These are phyloP conservation scores for Ptychobarbus kaznakovi DNA, from an alignment of 2,797 vertebrate genomes.

Conservation along the genomic window DNA sequence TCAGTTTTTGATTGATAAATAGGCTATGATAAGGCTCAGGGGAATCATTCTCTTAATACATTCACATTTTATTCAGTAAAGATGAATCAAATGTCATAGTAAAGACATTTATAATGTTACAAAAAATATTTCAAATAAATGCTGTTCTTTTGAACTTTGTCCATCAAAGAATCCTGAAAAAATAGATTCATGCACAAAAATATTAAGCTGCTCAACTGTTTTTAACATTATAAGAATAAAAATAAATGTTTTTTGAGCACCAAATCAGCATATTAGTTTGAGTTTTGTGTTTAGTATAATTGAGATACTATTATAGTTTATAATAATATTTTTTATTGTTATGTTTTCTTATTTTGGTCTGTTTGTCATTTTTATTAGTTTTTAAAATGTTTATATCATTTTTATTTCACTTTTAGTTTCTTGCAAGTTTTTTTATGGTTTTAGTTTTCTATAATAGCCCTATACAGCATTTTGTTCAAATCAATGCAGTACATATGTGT, in stretches of 20 bases:
- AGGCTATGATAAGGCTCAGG: conserved; percentile 10
- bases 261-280: neutral
- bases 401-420: neutral
- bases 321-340: neutral
- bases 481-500: neutral
- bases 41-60: neutral
- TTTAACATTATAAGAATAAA: neutral
- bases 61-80: neutral
- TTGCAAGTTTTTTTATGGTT: neutral
- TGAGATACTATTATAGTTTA: neutral
- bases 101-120: neutral
- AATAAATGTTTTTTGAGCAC: neutral
- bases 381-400: neutral
- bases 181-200: neutral
- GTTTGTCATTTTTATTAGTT: neutral
- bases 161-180: neutral
- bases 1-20: neutral
- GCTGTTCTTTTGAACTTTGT: neutral
- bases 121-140: neutral
- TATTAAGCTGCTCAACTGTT: neutral
- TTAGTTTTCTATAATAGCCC: neutral
- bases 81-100: neutral
- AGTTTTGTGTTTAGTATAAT: neutral
- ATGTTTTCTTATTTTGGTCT: neutral
- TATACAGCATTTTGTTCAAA: neutral